Evolutionary conservation across 1,140 invertebrate species (phyloP).

Genomic region (Andricus grossulariae): DNA sequence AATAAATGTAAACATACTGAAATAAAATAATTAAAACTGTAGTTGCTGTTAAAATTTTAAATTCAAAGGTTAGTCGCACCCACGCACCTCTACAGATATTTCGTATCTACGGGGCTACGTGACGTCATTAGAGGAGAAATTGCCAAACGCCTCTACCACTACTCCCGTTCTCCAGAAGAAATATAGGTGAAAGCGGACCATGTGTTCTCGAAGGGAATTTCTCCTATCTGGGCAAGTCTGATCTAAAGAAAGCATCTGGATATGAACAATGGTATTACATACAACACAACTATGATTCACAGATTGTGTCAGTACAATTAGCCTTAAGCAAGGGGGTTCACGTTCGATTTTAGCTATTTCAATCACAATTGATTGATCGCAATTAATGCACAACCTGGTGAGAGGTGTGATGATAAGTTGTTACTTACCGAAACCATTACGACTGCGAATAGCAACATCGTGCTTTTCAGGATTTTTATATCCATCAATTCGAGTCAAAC

Average conservation of each 20-base stretch:
- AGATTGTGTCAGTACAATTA: constrained; percentile 44
- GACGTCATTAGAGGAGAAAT: no score
- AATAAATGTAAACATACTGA: no score
- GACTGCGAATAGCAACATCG: not conserved
- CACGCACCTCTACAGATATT: no score
- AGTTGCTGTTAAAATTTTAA: no score
- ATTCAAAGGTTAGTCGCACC: no score
- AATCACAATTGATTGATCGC: constrained; percentile 23
- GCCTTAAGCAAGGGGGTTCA: constrained; percentile 30
- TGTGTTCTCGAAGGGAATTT: no score
- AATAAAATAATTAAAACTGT: no score
- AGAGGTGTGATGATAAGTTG: not conserved
- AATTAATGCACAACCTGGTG: constrained; percentile 40
- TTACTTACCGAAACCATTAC: not conserved
- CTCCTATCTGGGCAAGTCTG: no score
- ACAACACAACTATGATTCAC: constrained; percentile 32
- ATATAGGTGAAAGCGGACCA: no score
- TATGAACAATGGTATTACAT: constrained; percentile 27
- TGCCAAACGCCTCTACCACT: no score
- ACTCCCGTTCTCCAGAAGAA: no score
- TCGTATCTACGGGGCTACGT: no score
- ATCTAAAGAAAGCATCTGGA: constrained; percentile 34
- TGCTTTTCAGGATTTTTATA: not conserved
- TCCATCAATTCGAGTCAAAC: not conserved
- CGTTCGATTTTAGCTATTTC: constrained; percentile 29